A percentile compares a stretch with the other conserved stretches of the same genome.
Evolutionary conservation across 2,113 vertebrate species (phyloP).

Genomic region (Rhipidura dahli): DNA sequence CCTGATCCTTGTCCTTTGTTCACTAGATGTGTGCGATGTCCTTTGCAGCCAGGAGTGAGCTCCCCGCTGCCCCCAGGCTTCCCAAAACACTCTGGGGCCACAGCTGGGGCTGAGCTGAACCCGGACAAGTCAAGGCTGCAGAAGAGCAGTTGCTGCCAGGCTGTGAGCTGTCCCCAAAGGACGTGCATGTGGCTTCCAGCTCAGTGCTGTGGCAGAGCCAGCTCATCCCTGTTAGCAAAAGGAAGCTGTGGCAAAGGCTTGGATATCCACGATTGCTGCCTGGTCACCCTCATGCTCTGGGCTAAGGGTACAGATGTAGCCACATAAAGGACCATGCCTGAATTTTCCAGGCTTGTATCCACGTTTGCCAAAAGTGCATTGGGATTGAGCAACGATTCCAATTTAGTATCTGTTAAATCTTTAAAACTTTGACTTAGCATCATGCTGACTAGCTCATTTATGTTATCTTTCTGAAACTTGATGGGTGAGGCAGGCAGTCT

Average conservation of each 20-base stretch:
- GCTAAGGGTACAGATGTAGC: background rate
- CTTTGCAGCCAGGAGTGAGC: background rate
- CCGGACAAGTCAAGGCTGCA: background rate
- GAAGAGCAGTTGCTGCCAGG: background rate
- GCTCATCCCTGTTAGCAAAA: background rate
- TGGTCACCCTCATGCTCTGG: accelerated
- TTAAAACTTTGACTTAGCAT: background rate
- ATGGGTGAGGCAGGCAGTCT: background rate
- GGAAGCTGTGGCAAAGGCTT: background rate
- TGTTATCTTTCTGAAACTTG: background rate
- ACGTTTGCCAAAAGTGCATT: background rate
- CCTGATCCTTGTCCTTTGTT: background rate
- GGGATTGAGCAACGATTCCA: background rate
- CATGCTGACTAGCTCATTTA: background rate
- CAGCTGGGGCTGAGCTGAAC: background rate
- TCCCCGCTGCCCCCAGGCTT: accelerated
- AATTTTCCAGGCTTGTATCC: background rate
- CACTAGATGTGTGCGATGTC: accelerated
- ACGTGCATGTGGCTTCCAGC: background rate
- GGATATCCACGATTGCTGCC: background rate
- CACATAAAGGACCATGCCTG: background rate
- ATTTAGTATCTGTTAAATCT: background rate
- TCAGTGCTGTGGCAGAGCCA: background rate
- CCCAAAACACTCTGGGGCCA: background rate
- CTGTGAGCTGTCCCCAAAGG: accelerated